phyloP scores from a whole-genome alignment of 2,797 vertebrate genomes.

The Taeniopygia guttata region DNA sequence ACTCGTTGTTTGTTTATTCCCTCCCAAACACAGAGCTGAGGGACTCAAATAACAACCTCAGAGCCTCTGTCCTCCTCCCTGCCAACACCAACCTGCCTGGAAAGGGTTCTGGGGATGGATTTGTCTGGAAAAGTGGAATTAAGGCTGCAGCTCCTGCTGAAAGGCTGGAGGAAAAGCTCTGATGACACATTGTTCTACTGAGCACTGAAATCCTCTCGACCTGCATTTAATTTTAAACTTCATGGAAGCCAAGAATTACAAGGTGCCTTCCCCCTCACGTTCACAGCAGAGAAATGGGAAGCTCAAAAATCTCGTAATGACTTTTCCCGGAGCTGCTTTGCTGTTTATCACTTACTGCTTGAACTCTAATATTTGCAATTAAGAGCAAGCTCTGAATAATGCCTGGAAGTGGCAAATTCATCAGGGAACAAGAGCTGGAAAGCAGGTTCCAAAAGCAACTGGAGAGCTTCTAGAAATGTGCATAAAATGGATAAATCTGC shows the following conservation, averaged over 20 bases:
- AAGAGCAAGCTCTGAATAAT: background rate
- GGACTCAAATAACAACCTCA: background rate
- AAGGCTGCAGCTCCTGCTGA: background rate
- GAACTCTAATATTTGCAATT: background rate
- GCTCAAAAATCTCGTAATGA: background rate
- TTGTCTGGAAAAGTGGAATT: background rate
- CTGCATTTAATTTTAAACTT: background rate
- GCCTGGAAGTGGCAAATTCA: slow-evolving; percentile 3
- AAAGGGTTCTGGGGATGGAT: background rate
- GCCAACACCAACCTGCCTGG: background rate
- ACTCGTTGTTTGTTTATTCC: background rate
- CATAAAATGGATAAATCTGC: background rate
- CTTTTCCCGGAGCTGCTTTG: background rate
- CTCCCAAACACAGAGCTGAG: background rate
- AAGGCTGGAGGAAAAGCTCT: background rate
- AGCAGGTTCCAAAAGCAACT: slow-evolving; percentile 6
- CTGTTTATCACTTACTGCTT: background rate
- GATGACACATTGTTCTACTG: background rate
- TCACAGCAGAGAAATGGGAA: background rate
- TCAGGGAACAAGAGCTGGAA: background rate
- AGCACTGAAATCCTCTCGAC: background rate
- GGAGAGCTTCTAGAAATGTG: slow-evolving; percentile 3
- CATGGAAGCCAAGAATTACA: background rate
- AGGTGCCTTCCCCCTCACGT: background rate
- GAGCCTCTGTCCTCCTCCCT: background rate